phyloP scores from a whole-genome alignment of 2,113 vertebrate genomes.

The Bambusicola thoracicus region DNA sequence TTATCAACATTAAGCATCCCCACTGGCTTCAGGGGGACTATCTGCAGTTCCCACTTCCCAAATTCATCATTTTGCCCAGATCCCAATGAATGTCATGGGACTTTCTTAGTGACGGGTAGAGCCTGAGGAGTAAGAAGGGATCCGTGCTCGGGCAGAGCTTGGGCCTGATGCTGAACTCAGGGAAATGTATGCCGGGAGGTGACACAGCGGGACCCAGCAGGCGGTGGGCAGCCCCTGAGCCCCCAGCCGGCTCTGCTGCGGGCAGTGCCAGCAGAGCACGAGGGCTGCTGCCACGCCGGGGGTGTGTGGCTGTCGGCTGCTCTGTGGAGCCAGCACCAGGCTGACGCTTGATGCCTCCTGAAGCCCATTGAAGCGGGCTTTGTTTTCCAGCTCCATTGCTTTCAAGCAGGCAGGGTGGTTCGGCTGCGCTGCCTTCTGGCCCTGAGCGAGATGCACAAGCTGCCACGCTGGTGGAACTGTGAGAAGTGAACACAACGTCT shows the following conservation, averaged over 20 bases:
- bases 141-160: not conserved
- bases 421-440: not conserved
- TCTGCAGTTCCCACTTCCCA: not conserved
- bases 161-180: not conserved
- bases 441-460: not conserved
- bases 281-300: not conserved
- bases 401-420: not conserved
- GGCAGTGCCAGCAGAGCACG: not conserved
- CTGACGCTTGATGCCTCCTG: constrained; percentile 53
- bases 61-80: not conserved
- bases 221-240: not conserved
- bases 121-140: not conserved
- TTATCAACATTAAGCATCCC: not conserved
- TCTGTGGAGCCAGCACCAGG: constrained; percentile 33
- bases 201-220: accelerated
- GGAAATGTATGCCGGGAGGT: not conserved
- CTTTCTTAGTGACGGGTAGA: not conserved
- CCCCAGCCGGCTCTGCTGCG: not conserved
- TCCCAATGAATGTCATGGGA: not conserved
- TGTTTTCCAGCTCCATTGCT: constrained; percentile 46
- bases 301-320: constrained; percentile 11
- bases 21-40: not conserved
- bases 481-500: not conserved
- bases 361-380: constrained; percentile 37
- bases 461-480: not conserved